phyloP scores from a whole-genome alignment of 2,797 vertebrate genomes.

The Tangara arthus region DNA sequence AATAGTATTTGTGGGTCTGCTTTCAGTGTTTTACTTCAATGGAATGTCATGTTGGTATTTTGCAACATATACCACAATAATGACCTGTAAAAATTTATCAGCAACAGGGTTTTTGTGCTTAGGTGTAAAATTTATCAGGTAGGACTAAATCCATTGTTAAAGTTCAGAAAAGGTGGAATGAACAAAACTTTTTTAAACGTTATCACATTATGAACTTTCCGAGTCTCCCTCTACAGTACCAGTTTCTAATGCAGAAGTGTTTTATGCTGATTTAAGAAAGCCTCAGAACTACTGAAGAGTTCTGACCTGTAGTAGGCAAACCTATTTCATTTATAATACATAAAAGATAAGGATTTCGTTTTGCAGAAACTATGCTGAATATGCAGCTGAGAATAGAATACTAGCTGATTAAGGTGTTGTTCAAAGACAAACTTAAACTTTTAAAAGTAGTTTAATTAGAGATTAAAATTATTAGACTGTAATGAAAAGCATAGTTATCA shows the following conservation, averaged over 20 bases:
- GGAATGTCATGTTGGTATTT: background rate
- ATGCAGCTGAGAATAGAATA: background rate
- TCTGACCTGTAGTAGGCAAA: background rate
- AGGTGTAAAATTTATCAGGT: background rate
- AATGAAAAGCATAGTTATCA: background rate
- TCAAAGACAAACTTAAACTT: constrained; percentile 8
- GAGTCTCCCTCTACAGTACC: background rate
- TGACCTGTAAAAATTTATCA: background rate
- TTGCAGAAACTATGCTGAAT: background rate
- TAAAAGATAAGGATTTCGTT: constrained; percentile 20
- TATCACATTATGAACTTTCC: background rate
- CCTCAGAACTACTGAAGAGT: background rate
- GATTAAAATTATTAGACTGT: background rate
- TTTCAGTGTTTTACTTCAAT: background rate
- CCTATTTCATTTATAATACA: constrained; percentile 49
- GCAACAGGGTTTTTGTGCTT: background rate
- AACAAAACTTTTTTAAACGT: background rate
- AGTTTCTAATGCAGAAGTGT: background rate
- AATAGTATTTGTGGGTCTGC: background rate
- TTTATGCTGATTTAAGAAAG: constrained; percentile 1
- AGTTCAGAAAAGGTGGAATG: background rate
- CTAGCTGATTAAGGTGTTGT: background rate
- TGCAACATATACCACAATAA: background rate
- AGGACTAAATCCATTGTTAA: background rate
- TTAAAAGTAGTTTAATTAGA: background rate